Evolutionary conservation across 2,113 vertebrate genomes (phyloP).

Genomic region (Centropristis striata): DNA sequence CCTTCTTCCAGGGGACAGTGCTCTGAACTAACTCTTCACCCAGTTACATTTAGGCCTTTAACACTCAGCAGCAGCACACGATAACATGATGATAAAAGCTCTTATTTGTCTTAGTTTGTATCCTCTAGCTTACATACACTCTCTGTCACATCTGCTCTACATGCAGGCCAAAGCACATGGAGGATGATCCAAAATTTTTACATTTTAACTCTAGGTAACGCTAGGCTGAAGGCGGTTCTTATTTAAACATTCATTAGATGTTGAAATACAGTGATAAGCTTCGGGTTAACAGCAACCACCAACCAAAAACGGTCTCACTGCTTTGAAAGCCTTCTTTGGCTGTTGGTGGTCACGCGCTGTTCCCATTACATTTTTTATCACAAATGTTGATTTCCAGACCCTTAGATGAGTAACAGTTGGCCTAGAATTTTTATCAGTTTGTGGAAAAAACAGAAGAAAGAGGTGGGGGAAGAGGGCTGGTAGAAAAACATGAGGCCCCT

Average conservation of each 20-base stretch:
- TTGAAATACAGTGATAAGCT: neutral
- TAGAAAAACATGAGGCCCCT: constrained; percentile 27
- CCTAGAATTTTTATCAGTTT: constrained; percentile 27
- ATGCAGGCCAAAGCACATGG: neutral
- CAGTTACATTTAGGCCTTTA: neutral
- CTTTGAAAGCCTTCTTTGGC: too few species aligned
- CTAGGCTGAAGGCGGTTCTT: neutral
- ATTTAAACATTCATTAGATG: neutral
- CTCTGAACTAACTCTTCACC: neutral
- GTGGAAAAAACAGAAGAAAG: neutral
- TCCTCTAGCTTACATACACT: neutral
- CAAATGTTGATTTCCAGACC: constrained; percentile 19
- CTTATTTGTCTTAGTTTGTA: constrained; percentile 8
- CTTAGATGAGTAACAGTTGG: neutral
- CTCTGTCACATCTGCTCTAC: constrained; percentile 37
- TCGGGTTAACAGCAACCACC: neutral
- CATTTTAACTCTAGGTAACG: neutral
- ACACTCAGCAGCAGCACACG: neutral
- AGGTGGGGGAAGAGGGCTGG: neutral
- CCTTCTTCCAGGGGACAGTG: neutral
- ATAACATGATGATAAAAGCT: constrained; percentile 36
- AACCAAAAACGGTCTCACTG: neutral
- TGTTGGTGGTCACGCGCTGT: constrained; percentile 23
- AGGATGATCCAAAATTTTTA: neutral
- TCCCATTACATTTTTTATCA: neutral